Base-by-base conservation (phyloP, 2,113 vertebrate species). In the Channa argus region DNA sequence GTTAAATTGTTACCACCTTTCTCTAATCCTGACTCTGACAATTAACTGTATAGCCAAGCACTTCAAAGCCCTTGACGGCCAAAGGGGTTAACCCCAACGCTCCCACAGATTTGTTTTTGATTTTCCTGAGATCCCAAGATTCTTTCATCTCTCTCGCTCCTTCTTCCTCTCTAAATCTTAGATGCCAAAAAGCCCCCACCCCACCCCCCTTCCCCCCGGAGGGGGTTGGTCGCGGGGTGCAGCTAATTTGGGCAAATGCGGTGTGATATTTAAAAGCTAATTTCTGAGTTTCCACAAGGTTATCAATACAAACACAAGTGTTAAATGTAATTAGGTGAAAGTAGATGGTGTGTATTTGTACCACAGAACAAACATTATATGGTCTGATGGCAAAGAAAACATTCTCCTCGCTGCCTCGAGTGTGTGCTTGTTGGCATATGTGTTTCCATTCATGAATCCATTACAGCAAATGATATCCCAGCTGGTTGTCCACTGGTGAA, bases 1-100 rank as follows among this genome's bases (percentile, higher is more conserved):
- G 95, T 97, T 96, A 97, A 99, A 99, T 97, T 98, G 97, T 96
- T 99, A 97, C 97, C 97, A 99, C 96, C 96, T 98, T 98, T 95
- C 93, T 93, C 95, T 96, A 95, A 96, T 96, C 95, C 79, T 91
- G 83, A 93, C 94, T 94, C 94, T 94, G 93, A 96, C 96, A 97
- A 98, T 98, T 98, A 98, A 97, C 95, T 95, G 95, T 94, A 62
- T 92, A 93, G 94, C 94, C 92, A 88, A 91, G 76, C 85, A 96
- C 97, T 98, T 98, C 96, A 98, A 98, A 98, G 96, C 91, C 65
- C 86, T 93, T 91, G 11, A 15, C 74, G 92, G 94, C 94, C 93
- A 89, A 94, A 93, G 91, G 81, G 95, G 95, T 97, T 96, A 96
- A 97, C 97, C 96, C 95, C 84, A 86, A 92, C 89, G 93, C 94